Percentiles rank a stretch among this genome's conserved stretches.
Evolutionary conservation across 1,140 invertebrate genomes (phyloP).

Genomic region (Hylaeus volcanicus): DNA sequence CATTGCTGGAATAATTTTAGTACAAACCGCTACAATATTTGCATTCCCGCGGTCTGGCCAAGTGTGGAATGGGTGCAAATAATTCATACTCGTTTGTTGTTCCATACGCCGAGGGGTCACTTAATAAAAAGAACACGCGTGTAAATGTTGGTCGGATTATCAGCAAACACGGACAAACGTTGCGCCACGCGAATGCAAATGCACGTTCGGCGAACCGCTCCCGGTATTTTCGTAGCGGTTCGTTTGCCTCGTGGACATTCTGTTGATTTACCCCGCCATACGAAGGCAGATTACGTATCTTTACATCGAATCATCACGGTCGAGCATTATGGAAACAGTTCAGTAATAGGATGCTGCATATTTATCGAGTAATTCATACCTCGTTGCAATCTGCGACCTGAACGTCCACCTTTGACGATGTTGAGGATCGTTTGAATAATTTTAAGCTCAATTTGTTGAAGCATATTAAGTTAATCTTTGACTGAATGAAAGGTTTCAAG

Average conservation of each 20-base stretch:
- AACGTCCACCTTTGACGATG: too few relatives aligned
- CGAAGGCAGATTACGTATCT: conserved; percentile 11
- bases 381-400: too few relatives aligned
- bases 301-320: neutral
- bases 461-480: too few relatives aligned
- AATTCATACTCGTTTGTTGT: neutral
- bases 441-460: too few relatives aligned
- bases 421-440: too few relatives aligned
- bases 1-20: too few relatives aligned
- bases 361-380: too few relatives aligned
- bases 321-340: neutral
- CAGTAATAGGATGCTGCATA: too few relatives aligned
- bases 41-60: neutral
- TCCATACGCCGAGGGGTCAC: neutral
- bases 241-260: neutral
- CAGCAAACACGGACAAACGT: neutral
- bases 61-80: neutral
- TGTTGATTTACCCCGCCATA: conserved; percentile 29
- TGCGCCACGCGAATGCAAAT: neutral
- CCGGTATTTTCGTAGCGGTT: conserved; percentile 6
- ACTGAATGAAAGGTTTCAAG: too few relatives aligned
- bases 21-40: neutral
- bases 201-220: conserved; percentile 1
- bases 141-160: neutral
- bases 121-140: neutral